Percentiles rank a stretch among this genome's conserved stretches.
phyloP scores from a whole-genome alignment of 64 coral and sea anemone genomes.

The Platygyra sinensis region DNA sequence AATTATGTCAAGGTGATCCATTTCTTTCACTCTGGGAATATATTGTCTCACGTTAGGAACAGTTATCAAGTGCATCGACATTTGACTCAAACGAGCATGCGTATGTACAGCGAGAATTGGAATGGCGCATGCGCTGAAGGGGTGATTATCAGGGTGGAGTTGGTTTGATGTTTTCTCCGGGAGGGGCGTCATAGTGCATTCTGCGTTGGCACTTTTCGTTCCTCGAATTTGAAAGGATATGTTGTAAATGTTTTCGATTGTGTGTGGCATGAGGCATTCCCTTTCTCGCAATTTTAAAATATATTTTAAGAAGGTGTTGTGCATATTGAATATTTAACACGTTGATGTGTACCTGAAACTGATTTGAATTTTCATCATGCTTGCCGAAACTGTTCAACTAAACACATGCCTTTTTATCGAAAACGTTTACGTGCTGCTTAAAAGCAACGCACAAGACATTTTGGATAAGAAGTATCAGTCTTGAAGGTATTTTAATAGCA shows the following conservation, averaged over 20 bases:
- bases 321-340: background rate
- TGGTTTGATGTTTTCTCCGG: no score
- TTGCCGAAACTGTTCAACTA: background rate
- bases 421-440: slow-evolving; percentile 16
- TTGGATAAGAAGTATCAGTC: slow-evolving; percentile 10
- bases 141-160: background rate
- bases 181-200: no score
- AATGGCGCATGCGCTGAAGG: background rate
- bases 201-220: background rate
- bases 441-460: background rate
- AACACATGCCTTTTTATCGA: slow-evolving; percentile 41
- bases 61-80: background rate
- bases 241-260: slow-evolving; percentile 41
- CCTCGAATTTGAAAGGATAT: background rate
- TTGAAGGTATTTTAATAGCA: slow-evolving; percentile 28
- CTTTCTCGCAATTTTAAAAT: slow-evolving; percentile 27
- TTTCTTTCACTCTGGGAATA: background rate
- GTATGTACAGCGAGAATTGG: slow-evolving; percentile 27
- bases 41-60: background rate
- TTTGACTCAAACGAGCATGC: slow-evolving; percentile 13
- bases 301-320: background rate
- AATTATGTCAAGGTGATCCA: background rate
- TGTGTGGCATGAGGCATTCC: slow-evolving; percentile 23
- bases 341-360: background rate
- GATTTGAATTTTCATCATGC: background rate